Evolutionary conservation across 2,113 vertebrate genomes (phyloP).

Genomic region (Gambusia holbrooki): DNA sequence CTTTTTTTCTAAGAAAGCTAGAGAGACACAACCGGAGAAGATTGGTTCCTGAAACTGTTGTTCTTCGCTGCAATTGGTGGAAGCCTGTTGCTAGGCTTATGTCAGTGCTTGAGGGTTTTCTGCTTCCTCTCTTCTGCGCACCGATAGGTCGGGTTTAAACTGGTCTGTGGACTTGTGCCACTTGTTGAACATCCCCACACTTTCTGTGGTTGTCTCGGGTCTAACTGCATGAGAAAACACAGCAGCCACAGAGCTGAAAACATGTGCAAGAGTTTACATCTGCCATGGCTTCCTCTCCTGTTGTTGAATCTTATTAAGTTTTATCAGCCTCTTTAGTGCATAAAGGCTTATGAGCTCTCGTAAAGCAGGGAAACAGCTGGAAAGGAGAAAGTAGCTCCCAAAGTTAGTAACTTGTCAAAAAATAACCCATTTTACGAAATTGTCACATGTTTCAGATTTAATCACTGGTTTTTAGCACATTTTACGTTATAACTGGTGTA

Average conservation of each 20-base stretch:
- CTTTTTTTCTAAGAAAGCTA: constrained; percentile 50
- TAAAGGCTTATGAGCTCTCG: constrained; percentile 30
- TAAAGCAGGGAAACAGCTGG: constrained; percentile 39
- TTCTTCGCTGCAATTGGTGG: constrained; percentile 82
- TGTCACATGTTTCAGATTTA: not conserved
- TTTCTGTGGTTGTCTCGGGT: constrained; percentile 62
- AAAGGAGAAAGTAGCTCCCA: constrained; percentile 25
- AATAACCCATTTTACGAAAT: constrained; percentile 11
- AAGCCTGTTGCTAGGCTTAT: constrained; percentile 83
- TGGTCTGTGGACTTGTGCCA: constrained; percentile 77
- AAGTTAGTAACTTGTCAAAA: constrained; percentile 29
- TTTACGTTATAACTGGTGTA: not conserved
- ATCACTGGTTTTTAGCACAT: not conserved
- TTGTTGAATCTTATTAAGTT: constrained; percentile 50
- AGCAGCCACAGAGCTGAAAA: constrained; percentile 40
- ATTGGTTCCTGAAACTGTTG: constrained; percentile 83
- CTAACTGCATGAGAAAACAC: constrained; percentile 67
- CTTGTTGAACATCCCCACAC: constrained; percentile 82
- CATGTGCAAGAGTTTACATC: constrained; percentile 44
- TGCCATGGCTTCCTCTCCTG: constrained; percentile 40
- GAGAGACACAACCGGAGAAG: constrained; percentile 61
- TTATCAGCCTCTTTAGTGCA: constrained; percentile 52
- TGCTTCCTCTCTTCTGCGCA: constrained; percentile 76
- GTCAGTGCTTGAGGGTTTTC: constrained; percentile 75
- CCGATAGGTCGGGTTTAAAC: constrained; percentile 82